A percentile compares a stretch with the other conserved stretches of the same genome.
These are phyloP conservation scores for Nomada ferruginata DNA, from an alignment of 2,888 invertebrate species.

Conservation along the genomic window DNA sequence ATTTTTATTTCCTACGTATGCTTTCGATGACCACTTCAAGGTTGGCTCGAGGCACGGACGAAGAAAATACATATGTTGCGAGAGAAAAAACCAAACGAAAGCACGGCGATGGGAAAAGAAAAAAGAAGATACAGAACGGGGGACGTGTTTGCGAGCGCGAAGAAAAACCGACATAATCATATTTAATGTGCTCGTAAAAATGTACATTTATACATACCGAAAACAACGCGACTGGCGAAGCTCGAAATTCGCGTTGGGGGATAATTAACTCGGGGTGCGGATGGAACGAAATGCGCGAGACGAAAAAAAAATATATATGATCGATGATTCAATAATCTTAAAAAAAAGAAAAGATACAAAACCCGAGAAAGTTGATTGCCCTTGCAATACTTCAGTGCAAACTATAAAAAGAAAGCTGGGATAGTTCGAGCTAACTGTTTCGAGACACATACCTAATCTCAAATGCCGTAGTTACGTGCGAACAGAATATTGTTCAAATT, in stretches of 20 bases:
- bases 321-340: background rate
- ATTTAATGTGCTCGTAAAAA: constrained; percentile 78
- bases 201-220: constrained; percentile 70
- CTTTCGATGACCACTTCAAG: background rate
- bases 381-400: too few species aligned
- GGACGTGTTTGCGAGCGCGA: constrained; percentile 47
- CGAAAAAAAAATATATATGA: background rate
- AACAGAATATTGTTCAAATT: constrained; percentile 55
- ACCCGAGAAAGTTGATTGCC: background rate
- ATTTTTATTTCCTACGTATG: background rate
- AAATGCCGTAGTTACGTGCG: constrained; percentile 30
- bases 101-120: background rate
- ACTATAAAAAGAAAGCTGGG: too few species aligned
- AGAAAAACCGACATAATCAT: constrained; percentile 74
- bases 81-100: constrained; percentile 6
- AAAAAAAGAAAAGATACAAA: background rate
- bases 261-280: constrained; percentile 65
- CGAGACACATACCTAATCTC: constrained; percentile 21
- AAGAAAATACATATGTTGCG: constrained; percentile 36
- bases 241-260: constrained; percentile 28
- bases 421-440: constrained; percentile 1
- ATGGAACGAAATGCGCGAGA: constrained; percentile 6
- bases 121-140: constrained; percentile 3
- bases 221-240: constrained; percentile 50
- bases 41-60: background rate